Evolutionary conservation across 2,888 invertebrate species (phyloP), one percentile per base, ranked within the genome.

Genomic region (Troilus luridus): DNA sequence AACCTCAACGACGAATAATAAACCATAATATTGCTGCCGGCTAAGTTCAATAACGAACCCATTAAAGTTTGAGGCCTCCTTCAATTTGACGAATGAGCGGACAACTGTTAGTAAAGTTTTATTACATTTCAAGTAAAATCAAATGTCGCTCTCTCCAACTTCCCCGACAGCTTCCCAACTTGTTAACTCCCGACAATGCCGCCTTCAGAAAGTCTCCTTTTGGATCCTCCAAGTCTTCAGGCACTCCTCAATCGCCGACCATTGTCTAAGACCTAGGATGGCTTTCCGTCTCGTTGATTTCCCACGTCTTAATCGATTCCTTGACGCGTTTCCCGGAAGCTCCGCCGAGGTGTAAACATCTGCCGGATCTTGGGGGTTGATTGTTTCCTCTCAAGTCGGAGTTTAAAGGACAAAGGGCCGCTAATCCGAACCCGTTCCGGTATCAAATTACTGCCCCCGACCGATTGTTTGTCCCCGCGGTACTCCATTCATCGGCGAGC

Each of bases 371-470:
- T n/a, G 62, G 60, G 27, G 88, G 17, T 19, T 60, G 89, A 89
- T 89, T 64, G 89, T 64, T 89, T 64, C 62, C 89, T 64, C 54
- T n/a, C 85, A 54, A 54, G 64, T 59, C 59, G 89, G 88, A 88
- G 88, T 88, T 88, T 88, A 88, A 41, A 89, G 90, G 91, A 92
- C 91, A 92, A 90, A 92, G 89, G 89, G 88, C 56, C 91, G 91
- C 91, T 92, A 91, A 92, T 92, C 91, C 91, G 91, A 88, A 91
- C 91, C 92, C 88, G 91, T 92, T 92, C 92, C 92, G 91, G 91
- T 92, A 91, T 92, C 92, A 91, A 92, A 92, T 92, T 92, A 92
- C 92, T 91, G 90, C 60, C 88, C 88, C 88, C 88, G 88, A 88
- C 58, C 88, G 88, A 59, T 88, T 88, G 56, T 59, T 59, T 88